A percentile compares a stretch with the other conserved stretches of the same genome.
phyloP scores from a whole-genome alignment of 2,888 invertebrate genomes.

The Epinotia demarniana region DNA sequence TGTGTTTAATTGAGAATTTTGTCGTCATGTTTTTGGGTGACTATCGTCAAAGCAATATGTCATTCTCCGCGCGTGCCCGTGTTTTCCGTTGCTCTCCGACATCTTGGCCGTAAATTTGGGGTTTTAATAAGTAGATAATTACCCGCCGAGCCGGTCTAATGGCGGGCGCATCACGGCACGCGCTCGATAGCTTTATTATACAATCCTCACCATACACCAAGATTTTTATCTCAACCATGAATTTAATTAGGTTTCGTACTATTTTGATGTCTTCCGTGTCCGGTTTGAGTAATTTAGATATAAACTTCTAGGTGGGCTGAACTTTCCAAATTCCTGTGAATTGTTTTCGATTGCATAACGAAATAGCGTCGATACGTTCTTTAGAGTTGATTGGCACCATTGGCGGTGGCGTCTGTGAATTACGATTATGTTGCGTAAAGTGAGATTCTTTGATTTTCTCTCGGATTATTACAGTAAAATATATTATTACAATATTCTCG shows the following conservation, averaged over 20 bases:
- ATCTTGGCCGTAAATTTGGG: constrained; percentile 63
- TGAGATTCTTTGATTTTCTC: neutral
- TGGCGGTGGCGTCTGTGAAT: neutral
- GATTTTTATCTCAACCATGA: constrained; percentile 68
- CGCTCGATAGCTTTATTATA: constrained; percentile 76
- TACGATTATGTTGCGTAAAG: constrained; percentile 2
- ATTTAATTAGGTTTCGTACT: constrained; percentile 74
- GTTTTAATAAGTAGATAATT: constrained; percentile 75
- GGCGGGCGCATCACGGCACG: constrained; percentile 70
- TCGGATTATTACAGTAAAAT: neutral
- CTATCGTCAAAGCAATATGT: neutral
- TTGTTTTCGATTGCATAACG: constrained; percentile 50
- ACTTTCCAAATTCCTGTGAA: constrained; percentile 53
- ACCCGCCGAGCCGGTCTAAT: constrained; percentile 64
- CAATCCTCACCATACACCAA: constrained; percentile 69
- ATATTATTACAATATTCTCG: too few species aligned
- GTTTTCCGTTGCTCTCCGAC: constrained; percentile 12
- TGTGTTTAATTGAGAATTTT: neutral
- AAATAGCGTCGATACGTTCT: neutral
- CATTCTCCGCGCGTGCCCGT: neutral
- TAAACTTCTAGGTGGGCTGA: constrained; percentile 64
- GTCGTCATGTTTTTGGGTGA: neutral
- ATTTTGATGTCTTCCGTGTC: constrained; percentile 71
- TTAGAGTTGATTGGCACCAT: constrained; percentile 13
- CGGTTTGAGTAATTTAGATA: constrained; percentile 64